Conservation (phyloP, 2,888 invertebrate species). For the Chrysolina americana region DNA sequence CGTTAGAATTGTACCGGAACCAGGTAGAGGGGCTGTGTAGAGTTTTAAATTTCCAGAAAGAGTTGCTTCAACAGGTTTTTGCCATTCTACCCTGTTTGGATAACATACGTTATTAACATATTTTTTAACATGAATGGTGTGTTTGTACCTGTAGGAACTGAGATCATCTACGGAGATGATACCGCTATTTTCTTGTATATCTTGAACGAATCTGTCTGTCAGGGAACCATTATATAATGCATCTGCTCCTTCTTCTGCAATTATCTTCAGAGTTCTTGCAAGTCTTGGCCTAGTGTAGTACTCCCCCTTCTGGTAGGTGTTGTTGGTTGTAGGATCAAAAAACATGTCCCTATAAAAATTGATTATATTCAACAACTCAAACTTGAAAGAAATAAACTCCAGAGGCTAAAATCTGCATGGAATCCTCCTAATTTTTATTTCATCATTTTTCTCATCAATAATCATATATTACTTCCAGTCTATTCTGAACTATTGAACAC, state of each 20-base stretch:
- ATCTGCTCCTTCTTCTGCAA: constrained; percentile 72
- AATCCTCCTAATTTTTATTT: too few relatives aligned
- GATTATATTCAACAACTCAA: too few relatives aligned
- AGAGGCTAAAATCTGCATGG: too few relatives aligned
- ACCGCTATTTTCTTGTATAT: constrained; percentile 74
- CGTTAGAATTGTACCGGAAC: constrained; percentile 84
- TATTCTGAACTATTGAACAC: too few relatives aligned
- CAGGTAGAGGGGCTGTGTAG: constrained; percentile 85
- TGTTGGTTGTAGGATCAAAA: constrained; percentile 56
- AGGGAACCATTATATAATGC: constrained; percentile 75
- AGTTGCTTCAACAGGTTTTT: constrained; percentile 74
- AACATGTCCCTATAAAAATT: constrained; percentile 56
- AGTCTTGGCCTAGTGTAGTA: constrained; percentile 59
- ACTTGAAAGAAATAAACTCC: too few relatives aligned
- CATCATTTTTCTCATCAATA: too few relatives aligned
- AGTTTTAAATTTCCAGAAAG: constrained; percentile 77
- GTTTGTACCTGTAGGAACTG: constrained; percentile 76
- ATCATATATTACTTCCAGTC: too few relatives aligned
- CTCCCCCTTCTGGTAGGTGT: constrained; percentile 53
- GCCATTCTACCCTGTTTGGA: constrained; percentile 74
- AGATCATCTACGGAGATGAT: constrained; percentile 86
- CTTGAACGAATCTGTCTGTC: constrained; percentile 66
- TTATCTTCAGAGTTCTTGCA: constrained; percentile 71
- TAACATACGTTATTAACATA: background rate
- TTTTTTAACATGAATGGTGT: background rate